A percentile compares a stretch with the other conserved stretches of the same genome.
Evolutionary conservation across 2,888 invertebrate genomes (phyloP).

Genomic region (Thecophora atra): DNA sequence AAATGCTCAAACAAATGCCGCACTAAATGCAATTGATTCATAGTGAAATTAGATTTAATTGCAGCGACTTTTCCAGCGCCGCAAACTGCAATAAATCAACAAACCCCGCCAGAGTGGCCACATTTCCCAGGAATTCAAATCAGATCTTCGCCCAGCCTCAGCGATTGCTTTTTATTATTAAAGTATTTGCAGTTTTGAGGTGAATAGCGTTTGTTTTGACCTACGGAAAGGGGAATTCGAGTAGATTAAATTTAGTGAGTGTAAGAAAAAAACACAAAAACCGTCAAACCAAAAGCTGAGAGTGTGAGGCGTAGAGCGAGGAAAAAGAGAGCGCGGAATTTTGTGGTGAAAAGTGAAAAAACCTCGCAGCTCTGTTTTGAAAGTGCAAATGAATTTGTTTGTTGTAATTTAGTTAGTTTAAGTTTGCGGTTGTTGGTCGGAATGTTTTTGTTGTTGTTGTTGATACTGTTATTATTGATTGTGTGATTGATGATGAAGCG

Average conservation of each 20-base stretch:
- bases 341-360: neutral
- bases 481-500: neutral
- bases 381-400: neutral
- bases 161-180: slow-evolving; percentile 3
- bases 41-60: neutral
- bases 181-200: neutral
- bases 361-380: no score
- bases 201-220: slow-evolving; percentile 16
- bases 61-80: neutral
- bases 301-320: neutral
- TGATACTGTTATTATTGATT: neutral
- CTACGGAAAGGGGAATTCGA: slow-evolving; percentile 10
- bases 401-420: neutral
- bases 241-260: slow-evolving; percentile 22
- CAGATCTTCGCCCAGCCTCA: slow-evolving; percentile 43
- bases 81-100: slow-evolving; percentile 10
- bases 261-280: neutral
- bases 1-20: slow-evolving; percentile 3
- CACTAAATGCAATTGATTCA: slow-evolving; percentile 30
- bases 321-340: neutral
- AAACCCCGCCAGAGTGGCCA: slow-evolving; percentile 33
- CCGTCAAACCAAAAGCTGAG: no score
- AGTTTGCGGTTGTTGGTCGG: neutral
- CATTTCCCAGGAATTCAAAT: slow-evolving; percentile 47
- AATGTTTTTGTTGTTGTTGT: neutral